phyloP scores from a whole-genome alignment of 2,113 vertebrate genomes.

The Poeciliopsis retropinna region DNA sequence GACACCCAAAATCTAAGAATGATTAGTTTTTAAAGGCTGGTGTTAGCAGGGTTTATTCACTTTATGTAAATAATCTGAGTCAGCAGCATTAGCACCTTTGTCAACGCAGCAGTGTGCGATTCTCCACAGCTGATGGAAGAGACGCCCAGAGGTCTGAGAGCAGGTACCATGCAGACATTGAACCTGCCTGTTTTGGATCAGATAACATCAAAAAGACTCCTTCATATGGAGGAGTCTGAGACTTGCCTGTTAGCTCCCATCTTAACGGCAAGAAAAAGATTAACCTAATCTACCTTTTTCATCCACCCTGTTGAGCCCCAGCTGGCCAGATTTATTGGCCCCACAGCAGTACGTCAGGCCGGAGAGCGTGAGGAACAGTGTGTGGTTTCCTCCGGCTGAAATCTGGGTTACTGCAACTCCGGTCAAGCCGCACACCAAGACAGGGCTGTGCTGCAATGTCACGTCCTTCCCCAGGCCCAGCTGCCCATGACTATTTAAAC shows the following conservation, averaged over 20 bases:
- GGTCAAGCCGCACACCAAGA: conserved; percentile 81
- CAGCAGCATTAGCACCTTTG: conserved; percentile 79
- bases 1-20: background rate
- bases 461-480: conserved; percentile 87
- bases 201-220: background rate
- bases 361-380: conserved; percentile 88
- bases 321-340: conserved; percentile 90
- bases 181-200: conserved; percentile 85
- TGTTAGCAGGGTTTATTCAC: background rate
- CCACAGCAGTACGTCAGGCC: conserved; percentile 95
- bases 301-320: conserved; percentile 90
- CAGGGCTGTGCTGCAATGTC: conserved; percentile 69
- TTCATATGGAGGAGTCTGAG: no score
- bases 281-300: conserved; percentile 83
- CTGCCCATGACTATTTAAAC: conserved; percentile 92
- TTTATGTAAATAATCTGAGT: background rate
- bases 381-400: conserved; percentile 88
- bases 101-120: conserved; percentile 90
- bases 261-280: background rate
- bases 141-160: conserved; percentile 87
- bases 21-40: background rate
- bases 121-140: conserved; percentile 92
- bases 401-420: conserved; percentile 91
- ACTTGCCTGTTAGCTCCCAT: background rate
- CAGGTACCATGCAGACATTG: conserved; percentile 88